Evolutionary conservation across 2,888 invertebrate genomes (phyloP), one percentile per base, ranked within the genome.

Genomic region (Tenthredo mesomela): DNA sequence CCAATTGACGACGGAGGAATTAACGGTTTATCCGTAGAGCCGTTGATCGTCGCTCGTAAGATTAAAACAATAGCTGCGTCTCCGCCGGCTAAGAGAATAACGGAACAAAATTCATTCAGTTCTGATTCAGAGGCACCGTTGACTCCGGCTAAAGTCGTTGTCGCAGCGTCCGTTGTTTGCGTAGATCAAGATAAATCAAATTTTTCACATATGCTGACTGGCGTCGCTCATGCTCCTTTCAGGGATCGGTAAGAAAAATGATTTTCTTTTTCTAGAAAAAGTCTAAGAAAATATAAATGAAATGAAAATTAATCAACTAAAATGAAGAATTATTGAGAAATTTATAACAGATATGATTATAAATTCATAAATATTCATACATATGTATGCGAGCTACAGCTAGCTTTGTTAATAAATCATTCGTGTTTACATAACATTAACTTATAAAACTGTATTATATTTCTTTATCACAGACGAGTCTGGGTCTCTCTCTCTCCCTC

Each of bases 41-140:
- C 83, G 2, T 84, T 82, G 15, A 67, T 77, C 10, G 65, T 78
- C 4, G 47, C 78, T 25, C 10, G 65, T 4, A 50, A 29, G n/a
- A 33, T 75, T 43, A 85, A 58, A 71, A 37, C 71, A 9, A 12
- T 71, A 18, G n/a, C 61, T 9, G 10, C 25, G 7, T 82, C 84
- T 25, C 86, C 86, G n/a, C 80, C 73, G n/a, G 85, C 85, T 58
- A 61, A 47, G 15, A 70, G 43, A 67, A 29, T 70, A 18, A 25
- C 43, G 0, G 82, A 82, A 29, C 58, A 87, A 87, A n/a, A 89
- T 88, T 96, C 96, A 12, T 91, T 95, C 77, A 97, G 96, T 92
- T 97, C 97, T 18, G 97, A 97, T 90, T 96, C 97, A 1, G 97
- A 97, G 90, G 95, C 96, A 90, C 93, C 95, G 75, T 94, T 95